Evolutionary conservation across 1,140 invertebrate genomes (phyloP), one percentile per base, ranked within the genome.

Genomic region (Sycobia sp.): DNA sequence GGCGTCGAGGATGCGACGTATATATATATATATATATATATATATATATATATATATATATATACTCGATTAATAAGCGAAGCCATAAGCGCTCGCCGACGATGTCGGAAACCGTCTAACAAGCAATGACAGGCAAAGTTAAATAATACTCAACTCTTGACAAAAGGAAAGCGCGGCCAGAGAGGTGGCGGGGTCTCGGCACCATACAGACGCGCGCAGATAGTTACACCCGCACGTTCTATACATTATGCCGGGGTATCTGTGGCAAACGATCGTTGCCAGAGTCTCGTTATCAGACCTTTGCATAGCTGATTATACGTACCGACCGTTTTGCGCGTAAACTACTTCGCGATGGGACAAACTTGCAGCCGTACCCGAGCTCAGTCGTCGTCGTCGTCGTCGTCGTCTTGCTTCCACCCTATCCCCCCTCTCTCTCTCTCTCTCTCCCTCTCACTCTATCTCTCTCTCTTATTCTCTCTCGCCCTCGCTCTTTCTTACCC

Each of bases 231-330:
- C n/a, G n/a, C n/a, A n/a, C n/a, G n/a, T n/a, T n/a, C n/a, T n/a
- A n/a, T n/a, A n/a, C n/a, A n/a, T n/a, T n/a, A n/a, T n/a, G n/a
- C n/a, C n/a, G n/a, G n/a, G n/a, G n/a, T n/a, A n/a, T n/a, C n/a
- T n/a, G n/a, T n/a, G 5, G 29, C 29, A 32, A 32, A 11, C 43
- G 34, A 61, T 61, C 67, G 53, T 67, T 62, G 71, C 67, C n/a
- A n/a, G 66, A 71, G 67, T 69, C 67, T 61, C 67, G 71, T 73
- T 76, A 75, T 73, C 73, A 68, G 68, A 66, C 67, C 68, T 71
- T 69, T 67, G 73, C 69, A 70, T 73, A 71, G 67, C 63, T 74
- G 71, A 75, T 76, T 74, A 74, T 74, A 69, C 69, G 62, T 4
- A 34, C 36, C 27, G 59, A 49, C 49, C 65, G 53, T 67, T 71